Conservation (phyloP, 2,797 vertebrate genomes). For the Gadopsis bispinosus region DNA sequence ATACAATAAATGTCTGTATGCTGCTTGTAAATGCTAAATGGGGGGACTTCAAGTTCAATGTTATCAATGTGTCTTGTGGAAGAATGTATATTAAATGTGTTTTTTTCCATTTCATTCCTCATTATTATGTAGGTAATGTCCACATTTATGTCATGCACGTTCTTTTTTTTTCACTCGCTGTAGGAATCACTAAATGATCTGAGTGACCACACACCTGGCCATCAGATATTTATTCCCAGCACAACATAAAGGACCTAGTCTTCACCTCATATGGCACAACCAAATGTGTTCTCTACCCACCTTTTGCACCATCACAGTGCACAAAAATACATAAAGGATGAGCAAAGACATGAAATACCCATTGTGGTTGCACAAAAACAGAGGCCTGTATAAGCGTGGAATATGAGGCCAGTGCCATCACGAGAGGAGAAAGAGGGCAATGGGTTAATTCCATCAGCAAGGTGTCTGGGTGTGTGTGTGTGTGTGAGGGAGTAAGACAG, state of each 20-base stretch:
- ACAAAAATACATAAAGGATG: not conserved
- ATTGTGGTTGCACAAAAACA: not conserved
- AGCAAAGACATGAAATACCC: not conserved
- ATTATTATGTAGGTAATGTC: not conserved
- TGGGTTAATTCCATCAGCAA: slow-evolving; percentile 16
- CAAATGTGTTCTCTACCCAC: not conserved
- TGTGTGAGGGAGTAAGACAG: not conserved
- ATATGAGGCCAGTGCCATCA: not conserved
- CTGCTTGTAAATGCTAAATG: not conserved
- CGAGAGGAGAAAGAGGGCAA: slow-evolving; percentile 8
- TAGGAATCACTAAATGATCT: not conserved
- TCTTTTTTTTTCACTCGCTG: not conserved
- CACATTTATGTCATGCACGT: not conserved
- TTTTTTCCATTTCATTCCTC: not conserved
- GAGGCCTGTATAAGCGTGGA: not conserved
- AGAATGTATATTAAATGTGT: not conserved
- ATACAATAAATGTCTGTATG: not conserved
- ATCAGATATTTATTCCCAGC: not conserved
- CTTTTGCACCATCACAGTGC: not conserved
- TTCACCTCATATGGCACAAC: not conserved
- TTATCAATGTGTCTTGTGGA: not conserved
- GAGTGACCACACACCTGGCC: not conserved
- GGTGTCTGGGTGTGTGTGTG: not conserved
- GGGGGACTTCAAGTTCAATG: not conserved
- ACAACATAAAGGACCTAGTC: not conserved